Base-by-base conservation (phyloP, 1,140 invertebrate genomes). In the Drosophila yakuba region DNA sequence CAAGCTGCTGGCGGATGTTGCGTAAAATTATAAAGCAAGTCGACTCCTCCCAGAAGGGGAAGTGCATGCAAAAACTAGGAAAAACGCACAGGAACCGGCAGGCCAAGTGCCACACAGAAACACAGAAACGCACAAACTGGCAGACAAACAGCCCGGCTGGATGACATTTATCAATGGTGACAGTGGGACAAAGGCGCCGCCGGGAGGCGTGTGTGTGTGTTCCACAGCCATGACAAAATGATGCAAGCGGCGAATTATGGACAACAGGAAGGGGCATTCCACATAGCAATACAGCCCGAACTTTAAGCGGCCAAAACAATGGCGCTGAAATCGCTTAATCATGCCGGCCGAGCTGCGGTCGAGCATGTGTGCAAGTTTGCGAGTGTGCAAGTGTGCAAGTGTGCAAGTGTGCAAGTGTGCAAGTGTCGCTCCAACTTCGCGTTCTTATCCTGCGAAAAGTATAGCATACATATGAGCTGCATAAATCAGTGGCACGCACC, bases 281-380 rank as follows among this genome's bases (percentile, higher is more conserved):
- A 12, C 36, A 11, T 38, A 3, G 17, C 17, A 17, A 17, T 17
- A 17, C 1, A 17, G 36, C 14, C 4, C 38, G 12, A 71, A 71
- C 63, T 71, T 69, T 36, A 61, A 69, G 47, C 39, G 64, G 73
- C 73, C 69, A 83, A 84, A 90, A 91, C 88, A 91, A 91, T 79
- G 74, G 83, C 77, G 80, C 79, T 57, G 75, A 91, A 86, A 91
- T 88, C 88, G 89, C 88, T 91, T 91, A 81, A 91, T 91, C 88
- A 91, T 91, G 77, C 60, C 78, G 62, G 63, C 83, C 64, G 77
- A 45, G 43, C 57, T 86, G 82, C 58, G 83, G 78, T 74, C 64
- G 83, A 78, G 85, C 80, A 78, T 85, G 80, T 89, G 84, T 85
- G 63, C 47, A 32, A 67, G 73, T 54, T 20, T 20, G 20, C 20